Evolutionary conservation across 2,888 invertebrate species (phyloP).

Genomic region (Quadroppia sp.): DNA sequence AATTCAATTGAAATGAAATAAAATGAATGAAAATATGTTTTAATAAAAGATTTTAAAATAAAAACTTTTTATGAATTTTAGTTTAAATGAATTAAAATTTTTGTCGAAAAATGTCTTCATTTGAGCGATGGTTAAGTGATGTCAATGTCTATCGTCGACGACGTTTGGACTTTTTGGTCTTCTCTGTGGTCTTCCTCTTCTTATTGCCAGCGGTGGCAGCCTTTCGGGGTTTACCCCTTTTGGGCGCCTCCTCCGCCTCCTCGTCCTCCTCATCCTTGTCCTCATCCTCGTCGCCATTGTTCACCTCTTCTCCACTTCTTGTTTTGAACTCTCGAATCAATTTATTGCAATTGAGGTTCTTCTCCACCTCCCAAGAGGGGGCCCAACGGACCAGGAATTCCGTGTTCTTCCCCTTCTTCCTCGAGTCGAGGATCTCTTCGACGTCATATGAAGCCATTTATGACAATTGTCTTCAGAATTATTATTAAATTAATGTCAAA

Average conservation of each 20-base stretch:
- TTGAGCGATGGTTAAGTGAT: too few species aligned
- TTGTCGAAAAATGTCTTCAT: too few species aligned
- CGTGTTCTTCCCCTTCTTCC: background rate
- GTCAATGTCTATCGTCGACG: background rate
- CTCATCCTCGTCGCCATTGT: background rate
- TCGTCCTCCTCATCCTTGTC: background rate
- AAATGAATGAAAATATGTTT: too few species aligned
- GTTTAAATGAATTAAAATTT: too few species aligned
- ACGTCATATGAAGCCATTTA: conserved; percentile 15
- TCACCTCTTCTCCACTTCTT: background rate
- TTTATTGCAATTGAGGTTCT: conserved; percentile 3
- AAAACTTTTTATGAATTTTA: too few species aligned
- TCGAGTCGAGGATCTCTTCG: conserved; percentile 9
- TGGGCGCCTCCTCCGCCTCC: background rate
- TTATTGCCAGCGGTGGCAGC: background rate
- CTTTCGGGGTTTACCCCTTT: background rate
- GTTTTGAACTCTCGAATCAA: conserved; percentile 1
- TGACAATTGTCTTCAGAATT: too few species aligned
- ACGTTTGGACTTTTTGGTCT: background rate
- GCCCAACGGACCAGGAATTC: conserved; percentile 24
- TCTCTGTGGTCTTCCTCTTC: background rate
- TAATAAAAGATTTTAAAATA: too few species aligned
- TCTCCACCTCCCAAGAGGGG: conserved; percentile 15
- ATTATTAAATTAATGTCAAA: too few species aligned
- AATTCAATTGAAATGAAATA: too few species aligned